phyloP scores from a whole-genome alignment of 35 echinoderm and acorn worm species.

The Hemicentrotus pulcherrimus region DNA sequence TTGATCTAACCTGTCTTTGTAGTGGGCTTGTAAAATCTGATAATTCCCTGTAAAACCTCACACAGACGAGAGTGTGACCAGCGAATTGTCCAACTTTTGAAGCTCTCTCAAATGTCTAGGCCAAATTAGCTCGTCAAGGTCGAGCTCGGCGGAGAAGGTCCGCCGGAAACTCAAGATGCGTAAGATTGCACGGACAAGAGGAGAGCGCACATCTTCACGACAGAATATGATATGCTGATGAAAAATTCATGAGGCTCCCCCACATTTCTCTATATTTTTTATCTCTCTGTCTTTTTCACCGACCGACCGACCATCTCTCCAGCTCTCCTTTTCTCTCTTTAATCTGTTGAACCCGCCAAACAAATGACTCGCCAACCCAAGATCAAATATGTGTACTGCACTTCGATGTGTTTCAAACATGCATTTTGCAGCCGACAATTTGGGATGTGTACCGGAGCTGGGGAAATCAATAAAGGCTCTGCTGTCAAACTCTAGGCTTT shows the following conservation, averaged over 20 bases:
- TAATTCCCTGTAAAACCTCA: constrained; percentile 4
- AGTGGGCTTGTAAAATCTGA: constrained; percentile 34
- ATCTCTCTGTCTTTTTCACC: constrained; percentile 9
- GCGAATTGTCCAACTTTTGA: constrained; percentile 39
- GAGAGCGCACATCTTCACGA: constrained; percentile 28
- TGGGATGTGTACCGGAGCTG: constrained; percentile 45
- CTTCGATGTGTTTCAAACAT: constrained; percentile 55
- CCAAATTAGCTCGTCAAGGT: constrained; percentile 56
- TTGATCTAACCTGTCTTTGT: constrained; percentile 41
- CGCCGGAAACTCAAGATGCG: constrained; percentile 51
- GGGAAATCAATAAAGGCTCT: constrained; percentile 53
- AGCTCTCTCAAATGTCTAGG: constrained; percentile 48
- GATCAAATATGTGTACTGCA: constrained; percentile 57
- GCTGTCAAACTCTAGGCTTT: constrained; percentile 36
- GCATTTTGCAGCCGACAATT: constrained; percentile 51
- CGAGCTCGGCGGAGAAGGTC: constrained; percentile 20
- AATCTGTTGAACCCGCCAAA: constrained; percentile 51
- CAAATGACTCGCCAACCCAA: constrained; percentile 35
- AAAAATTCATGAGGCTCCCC: constrained; percentile 51
- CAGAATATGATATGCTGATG: constrained; percentile 47
- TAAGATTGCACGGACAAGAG: constrained; percentile 56
- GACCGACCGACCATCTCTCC: background rate
- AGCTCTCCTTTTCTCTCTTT: constrained; percentile 13
- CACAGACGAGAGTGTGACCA: background rate
- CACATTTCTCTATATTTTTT: constrained; percentile 35